Conservation (phyloP, 2,797 vertebrate genomes). For the Lepilemur septentrionalis region DNA sequence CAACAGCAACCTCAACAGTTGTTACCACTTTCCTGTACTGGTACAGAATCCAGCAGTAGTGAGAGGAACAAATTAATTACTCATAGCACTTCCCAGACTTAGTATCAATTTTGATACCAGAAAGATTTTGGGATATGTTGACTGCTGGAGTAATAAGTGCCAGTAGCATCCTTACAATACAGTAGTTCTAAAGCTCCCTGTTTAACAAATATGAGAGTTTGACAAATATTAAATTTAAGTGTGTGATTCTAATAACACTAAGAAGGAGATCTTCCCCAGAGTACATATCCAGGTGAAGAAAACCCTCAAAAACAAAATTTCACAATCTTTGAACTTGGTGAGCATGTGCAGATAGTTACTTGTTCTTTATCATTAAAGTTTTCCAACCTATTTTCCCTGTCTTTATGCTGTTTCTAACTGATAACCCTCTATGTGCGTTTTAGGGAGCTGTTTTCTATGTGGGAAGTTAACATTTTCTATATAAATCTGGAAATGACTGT, state of each 20-base stretch:
- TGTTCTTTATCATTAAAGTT: not conserved
- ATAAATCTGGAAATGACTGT: not conserved
- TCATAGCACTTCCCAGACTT: not conserved
- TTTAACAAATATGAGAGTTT: not conserved
- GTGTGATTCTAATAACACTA: not conserved
- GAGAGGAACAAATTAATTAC: not conserved
- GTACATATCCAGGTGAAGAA: not conserved
- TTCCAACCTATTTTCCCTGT: not conserved
- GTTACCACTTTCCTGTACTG: not conserved
- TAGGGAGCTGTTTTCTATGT: not conserved
- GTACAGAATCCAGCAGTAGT: not conserved
- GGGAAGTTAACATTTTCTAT: not conserved
- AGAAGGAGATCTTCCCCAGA: not conserved
- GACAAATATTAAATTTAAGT: not conserved
- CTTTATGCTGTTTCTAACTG: not conserved
- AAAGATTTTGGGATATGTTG: not conserved
- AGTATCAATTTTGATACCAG: not conserved
- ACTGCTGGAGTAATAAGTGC: not conserved
- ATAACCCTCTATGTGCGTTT: not conserved
- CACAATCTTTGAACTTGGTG: not conserved
- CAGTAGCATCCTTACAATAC: not conserved
- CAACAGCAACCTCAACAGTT: not conserved
- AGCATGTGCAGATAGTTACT: not conserved
- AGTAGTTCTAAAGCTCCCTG: not conserved
- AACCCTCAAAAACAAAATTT: constrained; percentile 32